A percentile compares a stretch with the other conserved stretches of the same genome.
Conservation (phyloP, 1,140 invertebrate genomes). For the Drosophila ironensis region DNA sequence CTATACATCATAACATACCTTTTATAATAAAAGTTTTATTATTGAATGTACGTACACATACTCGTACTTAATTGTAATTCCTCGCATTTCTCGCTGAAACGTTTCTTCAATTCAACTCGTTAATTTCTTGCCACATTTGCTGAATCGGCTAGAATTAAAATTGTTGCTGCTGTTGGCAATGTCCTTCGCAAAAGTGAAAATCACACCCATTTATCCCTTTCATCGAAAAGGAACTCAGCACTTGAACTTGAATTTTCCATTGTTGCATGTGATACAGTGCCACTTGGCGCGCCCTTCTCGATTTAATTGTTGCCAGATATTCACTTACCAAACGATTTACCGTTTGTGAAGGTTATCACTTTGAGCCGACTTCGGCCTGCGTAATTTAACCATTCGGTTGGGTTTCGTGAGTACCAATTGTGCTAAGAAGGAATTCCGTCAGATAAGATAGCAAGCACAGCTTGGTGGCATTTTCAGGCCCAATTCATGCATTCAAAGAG, state of each 20-base stretch:
- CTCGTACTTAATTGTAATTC: too few species aligned
- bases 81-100: too few species aligned
- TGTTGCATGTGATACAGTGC: not conserved
- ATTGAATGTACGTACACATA: too few species aligned
- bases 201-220: constrained; percentile 27
- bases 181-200: not conserved
- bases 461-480: too few species aligned
- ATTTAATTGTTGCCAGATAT: constrained; percentile 14
- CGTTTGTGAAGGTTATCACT: constrained; percentile 5
- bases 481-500: too few species aligned
- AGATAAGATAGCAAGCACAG: too few species aligned
- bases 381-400: too few species aligned
- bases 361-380: not conserved
- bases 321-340: constrained; percentile 12
- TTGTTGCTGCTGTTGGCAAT: constrained; percentile 34
- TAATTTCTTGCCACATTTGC: not conserved
- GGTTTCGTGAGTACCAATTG: too few species aligned
- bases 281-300: not conserved
- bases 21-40: too few species aligned
- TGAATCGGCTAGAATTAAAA: constrained; percentile 44
- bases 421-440: too few species aligned
- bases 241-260: constrained; percentile 43
- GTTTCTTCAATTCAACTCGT: too few species aligned
- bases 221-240: constrained; percentile 47
- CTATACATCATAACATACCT: too few species aligned